These are phyloP conservation scores for Leptinotarsa haldemani DNA, from an alignment of 2,888 invertebrate species.

Conservation along the genomic window DNA sequence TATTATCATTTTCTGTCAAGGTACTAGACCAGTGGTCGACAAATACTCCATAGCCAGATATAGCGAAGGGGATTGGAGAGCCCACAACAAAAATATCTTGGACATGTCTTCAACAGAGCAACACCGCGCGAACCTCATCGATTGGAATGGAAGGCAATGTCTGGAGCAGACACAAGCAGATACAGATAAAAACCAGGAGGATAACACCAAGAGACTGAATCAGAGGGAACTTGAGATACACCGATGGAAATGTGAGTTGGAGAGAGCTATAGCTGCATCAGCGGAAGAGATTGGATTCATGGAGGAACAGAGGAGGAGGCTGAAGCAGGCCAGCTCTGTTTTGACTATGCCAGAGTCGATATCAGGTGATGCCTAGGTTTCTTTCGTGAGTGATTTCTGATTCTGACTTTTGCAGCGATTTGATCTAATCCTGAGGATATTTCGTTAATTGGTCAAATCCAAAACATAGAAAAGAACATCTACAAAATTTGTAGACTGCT, in stretches of 20 bases:
- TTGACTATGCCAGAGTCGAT: slow-evolving; percentile 80
- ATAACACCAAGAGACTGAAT: slow-evolving; percentile 75
- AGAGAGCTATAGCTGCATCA: slow-evolving; percentile 75
- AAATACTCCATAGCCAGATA: slow-evolving; percentile 80
- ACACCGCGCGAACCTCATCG: slow-evolving; percentile 64
- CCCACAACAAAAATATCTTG: slow-evolving; percentile 60
- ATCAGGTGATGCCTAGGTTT: slow-evolving; percentile 51
- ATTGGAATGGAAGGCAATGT: slow-evolving; percentile 74
- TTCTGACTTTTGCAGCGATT: neutral
- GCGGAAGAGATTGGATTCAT: slow-evolving; percentile 77
- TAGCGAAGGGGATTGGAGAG: slow-evolving; percentile 80
- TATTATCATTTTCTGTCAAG: slow-evolving; percentile 12
- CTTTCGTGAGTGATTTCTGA: neutral
- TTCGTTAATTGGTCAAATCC: too few species aligned
- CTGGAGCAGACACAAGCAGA: slow-evolving; percentile 74
- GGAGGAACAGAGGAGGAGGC: slow-evolving; percentile 75
- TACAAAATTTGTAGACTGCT: too few species aligned
- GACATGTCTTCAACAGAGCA: slow-evolving; percentile 58
- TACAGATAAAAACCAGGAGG: slow-evolving; percentile 76
- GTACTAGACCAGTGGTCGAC: slow-evolving; percentile 79
- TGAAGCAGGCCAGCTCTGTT: slow-evolving; percentile 74
- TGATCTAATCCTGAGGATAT: too few species aligned
- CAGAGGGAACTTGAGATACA: slow-evolving; percentile 77
- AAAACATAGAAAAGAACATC: too few species aligned
- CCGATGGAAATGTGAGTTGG: slow-evolving; percentile 81